Percentiles rank a stretch among this genome's conserved stretches.
These are phyloP conservation scores for Rhombomys opimus DNA, from an alignment of 2,113 vertebrate species.

Conservation along the genomic window DNA sequence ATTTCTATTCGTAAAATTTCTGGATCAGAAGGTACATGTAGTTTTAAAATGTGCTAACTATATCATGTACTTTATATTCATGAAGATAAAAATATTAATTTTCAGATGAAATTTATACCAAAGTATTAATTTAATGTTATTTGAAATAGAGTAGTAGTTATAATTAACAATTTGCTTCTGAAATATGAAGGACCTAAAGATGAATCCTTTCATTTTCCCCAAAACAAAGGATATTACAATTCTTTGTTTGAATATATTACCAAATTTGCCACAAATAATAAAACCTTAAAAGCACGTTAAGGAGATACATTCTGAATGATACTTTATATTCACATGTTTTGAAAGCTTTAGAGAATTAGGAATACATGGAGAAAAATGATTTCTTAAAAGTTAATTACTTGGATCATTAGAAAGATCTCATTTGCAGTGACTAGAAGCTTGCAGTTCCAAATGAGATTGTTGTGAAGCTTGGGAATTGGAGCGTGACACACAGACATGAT, in stretches of 20 bases:
- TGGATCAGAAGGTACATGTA: neutral
- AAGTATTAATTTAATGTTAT: constrained; percentile 52
- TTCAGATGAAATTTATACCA: neutral
- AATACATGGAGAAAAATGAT: constrained; percentile 7
- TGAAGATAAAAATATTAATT: constrained; percentile 20
- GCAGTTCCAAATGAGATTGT: neutral
- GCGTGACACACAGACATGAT: neutral
- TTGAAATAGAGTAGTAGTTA: constrained; percentile 14
- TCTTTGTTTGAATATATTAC: constrained; percentile 2
- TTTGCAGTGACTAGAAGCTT: neutral
- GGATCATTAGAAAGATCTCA: neutral
- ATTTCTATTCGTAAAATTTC: constrained; percentile 5
- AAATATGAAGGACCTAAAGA: constrained; percentile 18
- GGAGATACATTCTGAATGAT: neutral
- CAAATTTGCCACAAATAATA: neutral
- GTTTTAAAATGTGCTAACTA: neutral
- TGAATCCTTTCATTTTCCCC: neutral
- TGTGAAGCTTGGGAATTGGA: neutral
- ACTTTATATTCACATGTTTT: constrained; percentile 13
- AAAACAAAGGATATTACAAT: constrained; percentile 55
- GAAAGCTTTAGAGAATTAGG: constrained; percentile 25
- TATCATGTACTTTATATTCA: neutral
- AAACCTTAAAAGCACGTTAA: constrained; percentile 25
- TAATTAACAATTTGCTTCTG: constrained; percentile 49
- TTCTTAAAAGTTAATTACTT: constrained; percentile 46